Base-by-base conservation (phyloP, 1,140 invertebrate species). In the Pachyrhynchus sulphureomaculatus region DNA sequence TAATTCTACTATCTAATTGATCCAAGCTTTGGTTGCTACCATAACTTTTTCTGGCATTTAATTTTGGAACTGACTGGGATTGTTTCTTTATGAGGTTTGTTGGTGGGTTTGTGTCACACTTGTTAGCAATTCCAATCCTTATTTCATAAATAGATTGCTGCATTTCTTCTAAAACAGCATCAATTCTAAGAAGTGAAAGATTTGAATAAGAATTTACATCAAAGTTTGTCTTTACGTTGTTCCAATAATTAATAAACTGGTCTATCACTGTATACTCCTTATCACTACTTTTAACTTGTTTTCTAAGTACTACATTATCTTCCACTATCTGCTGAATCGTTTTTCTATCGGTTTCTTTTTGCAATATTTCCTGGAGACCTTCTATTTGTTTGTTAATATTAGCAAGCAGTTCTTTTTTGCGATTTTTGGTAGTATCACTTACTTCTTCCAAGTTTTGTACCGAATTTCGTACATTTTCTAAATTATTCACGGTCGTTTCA, bases 221-320 rank as follows among this genome's bases (percentile, higher is more conserved):
- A 36, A 62, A 55, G 23, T 62, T 62, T 6, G 9, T 23, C 37
- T 42, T 48, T 13, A 62, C 42, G 18, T 62, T 62, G 13, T 37
- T 62, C 60, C 60, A 62, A 21, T 62, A 62, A n/a, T 24, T 49
- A 8, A 55, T 55, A 36, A 62, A 62, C 23, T 62, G 60, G 26
- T 62, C 60, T 2, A 62, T 55, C 1, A 62, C 44, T n/a, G 60
- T 62, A 44, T 48, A 18, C 34, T 62, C 53, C 21, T 55, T 62
- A 44, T 62, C 60, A 9, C 4, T 49, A 52, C 52, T 62, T 21
- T 56, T 62, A 9, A 56, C 24, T 39, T 62, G 55, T 51, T 56
- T 55, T 36, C 60, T 26, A 6, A 62, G 33, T 6, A 62, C 44
- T 5, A 62, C 60, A n/a, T 49, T 62, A 10, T 62, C 60, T 23